These are phyloP conservation scores for Morpho helenor DNA, from an alignment of 2,888 invertebrate genomes.

Conservation along the genomic window DNA sequence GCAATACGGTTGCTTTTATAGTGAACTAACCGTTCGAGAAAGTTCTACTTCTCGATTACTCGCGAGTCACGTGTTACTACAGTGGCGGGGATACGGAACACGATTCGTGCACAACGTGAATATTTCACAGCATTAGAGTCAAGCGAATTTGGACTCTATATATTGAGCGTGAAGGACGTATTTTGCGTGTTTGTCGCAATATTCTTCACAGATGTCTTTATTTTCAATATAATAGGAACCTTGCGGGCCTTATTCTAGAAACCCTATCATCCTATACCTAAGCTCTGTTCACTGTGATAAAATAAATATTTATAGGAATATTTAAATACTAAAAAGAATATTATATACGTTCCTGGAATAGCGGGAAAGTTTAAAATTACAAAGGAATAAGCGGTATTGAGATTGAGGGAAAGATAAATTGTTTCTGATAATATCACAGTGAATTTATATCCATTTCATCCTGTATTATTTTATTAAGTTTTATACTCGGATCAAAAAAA, in stretches of 20 bases:
- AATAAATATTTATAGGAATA: conserved; percentile 29
- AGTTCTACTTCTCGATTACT: too few relatives aligned
- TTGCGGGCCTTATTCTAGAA: conserved; percentile 19
- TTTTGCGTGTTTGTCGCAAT: too few relatives aligned
- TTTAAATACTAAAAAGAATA: conserved; percentile 16
- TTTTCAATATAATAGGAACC: not conserved
- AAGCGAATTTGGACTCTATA: too few relatives aligned
- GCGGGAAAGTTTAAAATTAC: not conserved
- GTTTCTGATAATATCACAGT: conserved; percentile 47
- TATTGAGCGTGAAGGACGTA: too few relatives aligned
- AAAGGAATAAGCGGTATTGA: not conserved
- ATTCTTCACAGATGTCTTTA: too few relatives aligned
- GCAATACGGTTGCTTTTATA: too few relatives aligned
- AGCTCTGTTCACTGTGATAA: conserved; percentile 65
- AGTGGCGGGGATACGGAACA: too few relatives aligned
- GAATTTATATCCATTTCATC: conserved; percentile 34
- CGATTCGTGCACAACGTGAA: too few relatives aligned
- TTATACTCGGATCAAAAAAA: too few relatives aligned
- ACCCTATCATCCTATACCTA: conserved; percentile 33
- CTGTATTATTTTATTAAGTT: not conserved
- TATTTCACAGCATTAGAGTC: too few relatives aligned
- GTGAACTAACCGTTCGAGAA: too few relatives aligned
- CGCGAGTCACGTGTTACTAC: too few relatives aligned
- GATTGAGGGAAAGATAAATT: not conserved
- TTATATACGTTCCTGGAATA: conserved; percentile 4